Evolutionary conservation across 2,888 invertebrate genomes (phyloP).

Genomic region (Trissolcus japonicus): DNA sequence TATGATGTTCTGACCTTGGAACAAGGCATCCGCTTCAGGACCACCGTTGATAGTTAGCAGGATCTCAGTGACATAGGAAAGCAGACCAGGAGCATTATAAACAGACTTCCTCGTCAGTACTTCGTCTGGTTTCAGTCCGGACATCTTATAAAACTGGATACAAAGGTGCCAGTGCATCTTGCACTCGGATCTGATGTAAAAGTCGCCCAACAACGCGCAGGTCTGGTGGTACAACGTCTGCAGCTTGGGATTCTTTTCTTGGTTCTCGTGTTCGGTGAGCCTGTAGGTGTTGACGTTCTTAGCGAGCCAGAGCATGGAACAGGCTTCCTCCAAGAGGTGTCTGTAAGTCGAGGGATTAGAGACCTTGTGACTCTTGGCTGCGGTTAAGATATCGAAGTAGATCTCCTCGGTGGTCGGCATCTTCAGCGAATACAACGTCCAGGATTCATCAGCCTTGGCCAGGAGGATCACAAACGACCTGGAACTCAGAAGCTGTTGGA

Average conservation of each 20-base stretch:
- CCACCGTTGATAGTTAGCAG: slow-evolving; percentile 75
- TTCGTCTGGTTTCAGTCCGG: slow-evolving; percentile 77
- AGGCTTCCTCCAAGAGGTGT: slow-evolving; percentile 85
- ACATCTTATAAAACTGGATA: slow-evolving; percentile 79
- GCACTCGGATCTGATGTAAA: slow-evolving; percentile 77
- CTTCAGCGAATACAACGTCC: slow-evolving; percentile 86
- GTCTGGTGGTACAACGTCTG: slow-evolving; percentile 78
- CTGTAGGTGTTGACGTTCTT: slow-evolving; percentile 68
- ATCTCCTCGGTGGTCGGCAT: slow-evolving; percentile 81
- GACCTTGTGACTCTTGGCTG: slow-evolving; percentile 80
- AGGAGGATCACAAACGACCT: slow-evolving; percentile 78
- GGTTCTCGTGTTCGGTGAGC: slow-evolving; percentile 30
- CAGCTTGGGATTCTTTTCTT: slow-evolving; percentile 50
- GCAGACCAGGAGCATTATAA: slow-evolving; percentile 68
- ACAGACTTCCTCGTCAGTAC: slow-evolving; percentile 74
- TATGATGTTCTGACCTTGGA: slow-evolving; percentile 72
- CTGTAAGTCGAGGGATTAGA: slow-evolving; percentile 83
- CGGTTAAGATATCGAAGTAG: slow-evolving; percentile 83
- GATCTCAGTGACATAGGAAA: slow-evolving; percentile 68
- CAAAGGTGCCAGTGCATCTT: slow-evolving; percentile 76
- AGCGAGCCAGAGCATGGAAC: slow-evolving; percentile 80
- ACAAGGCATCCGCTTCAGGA: slow-evolving; percentile 76
- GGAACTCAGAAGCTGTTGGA: slow-evolving; percentile 78
- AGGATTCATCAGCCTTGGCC: slow-evolving; percentile 80
- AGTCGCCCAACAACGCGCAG: slow-evolving; percentile 79